Conservation (phyloP, 2,888 invertebrate genomes). For the Kuschelorhynchus macadamiae region DNA sequence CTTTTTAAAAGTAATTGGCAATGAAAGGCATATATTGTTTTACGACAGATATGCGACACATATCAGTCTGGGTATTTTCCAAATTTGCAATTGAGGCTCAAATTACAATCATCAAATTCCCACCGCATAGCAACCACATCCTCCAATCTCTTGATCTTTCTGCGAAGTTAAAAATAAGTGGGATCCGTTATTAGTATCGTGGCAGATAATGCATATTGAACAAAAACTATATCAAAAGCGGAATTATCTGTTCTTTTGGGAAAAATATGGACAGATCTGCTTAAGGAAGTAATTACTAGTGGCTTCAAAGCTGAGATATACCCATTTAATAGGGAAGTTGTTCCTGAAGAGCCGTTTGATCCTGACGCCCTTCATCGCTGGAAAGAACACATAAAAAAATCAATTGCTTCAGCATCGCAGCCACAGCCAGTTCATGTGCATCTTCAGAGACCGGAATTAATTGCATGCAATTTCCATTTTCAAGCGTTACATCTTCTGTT, state of each 20-base stretch:
- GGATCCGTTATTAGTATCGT: background rate
- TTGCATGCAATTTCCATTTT: too few species aligned
- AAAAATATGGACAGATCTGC: background rate
- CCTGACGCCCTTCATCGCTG: background rate
- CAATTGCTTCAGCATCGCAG: background rate
- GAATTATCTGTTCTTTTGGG: constrained; percentile 3
- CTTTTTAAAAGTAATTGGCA: constrained; percentile 1
- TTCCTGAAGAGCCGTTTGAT: background rate
- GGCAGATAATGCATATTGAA: background rate
- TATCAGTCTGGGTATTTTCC: constrained; percentile 1
- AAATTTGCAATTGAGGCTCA: constrained; percentile 1
- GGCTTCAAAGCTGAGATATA: constrained; percentile 1
- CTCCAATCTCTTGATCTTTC: background rate
- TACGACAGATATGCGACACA: background rate
- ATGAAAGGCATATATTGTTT: background rate
- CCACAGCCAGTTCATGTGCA: too few species aligned
- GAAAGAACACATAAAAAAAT: background rate
- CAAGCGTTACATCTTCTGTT: too few species aligned
- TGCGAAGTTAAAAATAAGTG: background rate
- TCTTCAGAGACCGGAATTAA: too few species aligned
- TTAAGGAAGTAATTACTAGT: background rate
- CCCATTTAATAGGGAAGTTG: background rate
- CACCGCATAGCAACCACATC: background rate
- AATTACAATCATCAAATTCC: background rate
- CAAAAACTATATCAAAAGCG: constrained; percentile 2